Conservation (phyloP, 2,113 vertebrate species). For the Oreochromis aureus region DNA sequence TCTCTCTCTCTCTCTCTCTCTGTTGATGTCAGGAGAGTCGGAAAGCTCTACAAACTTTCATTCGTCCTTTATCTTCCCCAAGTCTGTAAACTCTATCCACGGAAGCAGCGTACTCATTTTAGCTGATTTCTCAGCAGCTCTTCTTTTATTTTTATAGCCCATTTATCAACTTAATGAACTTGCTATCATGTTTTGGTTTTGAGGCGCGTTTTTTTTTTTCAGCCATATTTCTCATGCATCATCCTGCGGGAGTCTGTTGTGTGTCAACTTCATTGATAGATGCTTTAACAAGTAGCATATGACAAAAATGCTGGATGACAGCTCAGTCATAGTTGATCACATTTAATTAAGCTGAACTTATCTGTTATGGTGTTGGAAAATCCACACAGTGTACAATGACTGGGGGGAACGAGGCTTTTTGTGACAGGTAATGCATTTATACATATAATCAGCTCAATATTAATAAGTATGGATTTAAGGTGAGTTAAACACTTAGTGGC, state of each 20-base stretch:
- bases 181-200: constrained; percentile 4
- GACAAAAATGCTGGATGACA: background rate
- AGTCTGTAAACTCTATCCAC: background rate
- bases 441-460: background rate
- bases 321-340: background rate
- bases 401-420: background rate
- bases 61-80: constrained; percentile 9
- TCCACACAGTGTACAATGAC: background rate
- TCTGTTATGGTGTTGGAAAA: background rate
- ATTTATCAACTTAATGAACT: constrained; percentile 29
- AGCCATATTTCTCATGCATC: background rate
- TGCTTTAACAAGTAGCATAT: background rate
- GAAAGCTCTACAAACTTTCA: constrained; percentile 40
- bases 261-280: background rate
- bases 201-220: background rate
- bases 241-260: background rate
- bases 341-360: background rate
- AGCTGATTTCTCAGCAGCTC: constrained; percentile 4
- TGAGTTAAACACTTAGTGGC: background rate
- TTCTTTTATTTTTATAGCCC: background rate
- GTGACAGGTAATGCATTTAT: background rate
- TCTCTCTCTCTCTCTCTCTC: background rate
- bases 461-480: fast-evolving
- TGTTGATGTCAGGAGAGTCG: constrained; percentile 69
- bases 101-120: background rate